Base-by-base conservation (phyloP, 2,888 invertebrate species). In the Trichogramma dendrolimi region DNA sequence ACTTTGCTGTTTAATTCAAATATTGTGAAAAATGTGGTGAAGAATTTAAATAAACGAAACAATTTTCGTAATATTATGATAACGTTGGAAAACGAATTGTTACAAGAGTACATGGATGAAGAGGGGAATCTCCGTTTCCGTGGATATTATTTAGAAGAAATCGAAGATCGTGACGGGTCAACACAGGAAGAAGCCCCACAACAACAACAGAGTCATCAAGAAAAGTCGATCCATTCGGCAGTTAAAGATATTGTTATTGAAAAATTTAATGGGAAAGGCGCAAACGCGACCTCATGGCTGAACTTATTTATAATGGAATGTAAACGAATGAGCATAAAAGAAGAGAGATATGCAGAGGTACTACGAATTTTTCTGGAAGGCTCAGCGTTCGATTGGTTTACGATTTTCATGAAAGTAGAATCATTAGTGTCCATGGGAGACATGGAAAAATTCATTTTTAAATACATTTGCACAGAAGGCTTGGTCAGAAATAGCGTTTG, bases 121-220 rank as follows among this genome's bases (percentile, higher is more conserved):
- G 67, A 68, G 54, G 68, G 67, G 41, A 66, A 68, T 55, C 65
- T 68, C 47, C 65, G 62, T 42, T 63, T 68, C 11, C 48, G 54
- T 49, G 55, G 58, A 8, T 49, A 63, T 46, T 63, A 63, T 53
- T 50, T 63, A 51, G 60, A 63, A 54, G 60, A 63, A 47, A 43
- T 49, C 27, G 38, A 39, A 49, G 11, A 59, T 44, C 40, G 56
- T n/a, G n/a, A n/a, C n/a, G n/a, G n/a, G n/a, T n/a, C n/a, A n/a
- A n/a, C n/a, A n/a, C 55, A 54, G 55, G 51, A 52, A 41, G 41
- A 3, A 38, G 58, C 50, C 40, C n/a, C n/a, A n/a, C n/a, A n/a
- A n/a, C n/a, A n/a, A n/a, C n/a, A n/a, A n/a, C n/a, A n/a, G n/a
- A n/a, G 8, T 43, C 10, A 61, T n/a, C 54, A 58, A 65, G 59